These are phyloP conservation scores for Chiloscyllium plagiosum DNA, from an alignment of 2,113 vertebrate genomes.

Conservation along the genomic window DNA sequence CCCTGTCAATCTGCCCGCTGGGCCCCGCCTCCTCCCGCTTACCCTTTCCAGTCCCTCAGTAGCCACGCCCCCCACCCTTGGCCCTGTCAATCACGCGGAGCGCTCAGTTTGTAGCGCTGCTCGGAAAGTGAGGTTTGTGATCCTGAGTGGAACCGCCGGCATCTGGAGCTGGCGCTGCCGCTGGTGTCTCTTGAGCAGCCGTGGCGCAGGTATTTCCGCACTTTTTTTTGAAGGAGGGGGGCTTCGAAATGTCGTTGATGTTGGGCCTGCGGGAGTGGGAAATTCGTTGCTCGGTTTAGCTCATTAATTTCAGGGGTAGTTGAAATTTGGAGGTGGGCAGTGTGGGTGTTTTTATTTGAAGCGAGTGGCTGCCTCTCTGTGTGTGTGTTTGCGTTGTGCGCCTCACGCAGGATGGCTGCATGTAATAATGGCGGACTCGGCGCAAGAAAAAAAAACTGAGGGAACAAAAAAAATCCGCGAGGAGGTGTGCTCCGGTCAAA, in stretches of 20 bases:
- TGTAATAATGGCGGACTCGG: slow-evolving; percentile 36
- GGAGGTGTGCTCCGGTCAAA: background rate
- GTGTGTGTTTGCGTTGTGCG: background rate
- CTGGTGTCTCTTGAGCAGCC: background rate
- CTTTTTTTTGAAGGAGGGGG: background rate
- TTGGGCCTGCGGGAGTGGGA: background rate
- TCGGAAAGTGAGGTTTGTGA: background rate
- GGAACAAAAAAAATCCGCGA: background rate
- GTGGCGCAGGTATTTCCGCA: slow-evolving; percentile 33
- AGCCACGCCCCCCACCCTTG: no score
- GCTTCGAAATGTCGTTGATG: background rate
- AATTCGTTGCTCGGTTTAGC: no score
- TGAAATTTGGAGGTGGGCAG: background rate
- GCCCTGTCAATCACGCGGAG: background rate
- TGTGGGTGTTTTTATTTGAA: background rate
- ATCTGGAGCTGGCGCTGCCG: background rate
- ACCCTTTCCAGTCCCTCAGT: no score
- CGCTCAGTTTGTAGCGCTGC: background rate
- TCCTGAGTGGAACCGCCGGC: background rate
- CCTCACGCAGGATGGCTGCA: slow-evolving; percentile 1
- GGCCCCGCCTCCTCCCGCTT: background rate
- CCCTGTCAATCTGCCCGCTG: background rate
- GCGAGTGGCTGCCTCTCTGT: background rate
- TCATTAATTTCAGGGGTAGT: background rate
- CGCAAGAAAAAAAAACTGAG: background rate